Conservation (phyloP, 1,140 invertebrate species). For the Drosophila bocki region DNA sequence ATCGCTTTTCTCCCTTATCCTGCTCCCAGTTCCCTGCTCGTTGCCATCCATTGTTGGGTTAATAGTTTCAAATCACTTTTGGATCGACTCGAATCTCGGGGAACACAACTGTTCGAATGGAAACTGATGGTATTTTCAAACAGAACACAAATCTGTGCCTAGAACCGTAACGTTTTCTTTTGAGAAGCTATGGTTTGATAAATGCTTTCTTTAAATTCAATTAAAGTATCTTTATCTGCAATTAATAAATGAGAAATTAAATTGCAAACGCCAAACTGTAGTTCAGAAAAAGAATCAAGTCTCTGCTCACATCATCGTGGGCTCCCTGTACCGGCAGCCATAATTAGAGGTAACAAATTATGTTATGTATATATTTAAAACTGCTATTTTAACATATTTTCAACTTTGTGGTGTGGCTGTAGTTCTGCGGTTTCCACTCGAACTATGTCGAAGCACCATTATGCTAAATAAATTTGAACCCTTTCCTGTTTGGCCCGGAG, state of each 20-base stretch:
- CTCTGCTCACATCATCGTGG: background rate
- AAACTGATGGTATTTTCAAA: background rate
- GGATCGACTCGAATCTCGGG: conserved; percentile 15
- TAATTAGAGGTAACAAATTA: conserved; percentile 43
- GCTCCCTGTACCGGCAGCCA: background rate
- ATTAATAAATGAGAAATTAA: background rate
- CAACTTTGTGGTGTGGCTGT: conserved; percentile 22
- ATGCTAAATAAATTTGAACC: conserved; percentile 47
- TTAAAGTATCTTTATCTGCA: background rate
- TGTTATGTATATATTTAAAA: conserved; percentile 23
- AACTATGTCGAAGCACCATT: conserved; percentile 45
- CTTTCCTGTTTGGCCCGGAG: conserved; percentile 34
- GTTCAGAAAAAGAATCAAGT: background rate
- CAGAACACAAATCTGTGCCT: background rate
- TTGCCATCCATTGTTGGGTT: conserved; percentile 44
- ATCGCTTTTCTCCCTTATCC: background rate
- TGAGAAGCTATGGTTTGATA: background rate
- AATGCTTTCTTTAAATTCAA: background rate
- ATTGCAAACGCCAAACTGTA: too few species aligned
- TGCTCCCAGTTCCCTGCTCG: background rate
- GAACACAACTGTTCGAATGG: background rate
- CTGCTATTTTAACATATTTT: conserved; percentile 30
- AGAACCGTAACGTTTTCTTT: background rate
- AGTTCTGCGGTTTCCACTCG: conserved; percentile 41
- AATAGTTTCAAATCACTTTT: conserved; percentile 74